phyloP scores from a whole-genome alignment of 2,797 vertebrate genomes.

The Knipowitschia caucasica region DNA sequence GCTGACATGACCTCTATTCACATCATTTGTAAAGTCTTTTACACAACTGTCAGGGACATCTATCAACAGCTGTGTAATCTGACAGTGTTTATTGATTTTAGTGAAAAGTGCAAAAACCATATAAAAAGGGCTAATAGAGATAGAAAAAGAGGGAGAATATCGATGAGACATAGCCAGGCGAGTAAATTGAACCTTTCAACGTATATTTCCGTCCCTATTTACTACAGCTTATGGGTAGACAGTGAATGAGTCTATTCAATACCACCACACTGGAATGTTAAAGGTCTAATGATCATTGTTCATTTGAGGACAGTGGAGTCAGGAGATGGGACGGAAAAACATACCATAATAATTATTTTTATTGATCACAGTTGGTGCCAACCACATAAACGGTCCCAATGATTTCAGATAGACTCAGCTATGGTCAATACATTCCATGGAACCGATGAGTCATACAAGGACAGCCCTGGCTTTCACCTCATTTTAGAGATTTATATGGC shows the following conservation, averaged over 20 bases:
- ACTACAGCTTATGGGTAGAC: neutral
- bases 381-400: neutral
- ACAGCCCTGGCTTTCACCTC: neutral
- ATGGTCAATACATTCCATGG: neutral
- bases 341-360: constrained; percentile 7
- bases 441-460: neutral
- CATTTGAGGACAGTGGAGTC: neutral
- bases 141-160: no score
- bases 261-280: neutral
- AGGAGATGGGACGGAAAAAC: neutral
- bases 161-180: no score
- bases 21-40: no score
- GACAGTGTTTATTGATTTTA: no score
- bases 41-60: no score
- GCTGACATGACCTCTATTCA: no score
- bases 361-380: neutral
- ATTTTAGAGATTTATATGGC: neutral
- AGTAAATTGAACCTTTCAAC: neutral
- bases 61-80: no score
- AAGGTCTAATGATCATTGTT: neutral
- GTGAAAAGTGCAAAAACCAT: no score
- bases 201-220: neutral
- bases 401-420: neutral
- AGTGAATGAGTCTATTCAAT: neutral
- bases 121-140: no score